Base-by-base conservation (phyloP, 2,797 vertebrate genomes). In the Tadarida brasiliensis region DNA sequence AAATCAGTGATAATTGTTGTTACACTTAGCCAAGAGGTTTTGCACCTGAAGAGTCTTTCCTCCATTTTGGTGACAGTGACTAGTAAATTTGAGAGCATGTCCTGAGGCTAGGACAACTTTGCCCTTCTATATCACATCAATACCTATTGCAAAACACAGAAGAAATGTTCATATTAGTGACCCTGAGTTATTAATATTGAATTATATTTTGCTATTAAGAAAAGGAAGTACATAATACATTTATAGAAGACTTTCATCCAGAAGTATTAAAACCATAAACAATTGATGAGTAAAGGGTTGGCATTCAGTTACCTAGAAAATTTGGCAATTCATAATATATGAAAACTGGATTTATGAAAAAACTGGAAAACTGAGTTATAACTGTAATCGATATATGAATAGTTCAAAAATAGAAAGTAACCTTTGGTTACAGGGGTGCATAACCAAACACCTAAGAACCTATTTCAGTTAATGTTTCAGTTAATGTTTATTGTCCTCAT, bases 171-270 rank as follows among this genome's bases (percentile, higher is more conserved):
- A 22, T 89, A 17, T 77, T 81, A 47, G 20, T 17, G 33, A 63
- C 39, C 49, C 73, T 61, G 76, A 65, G 24, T 84, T 81, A 68
- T 57, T 94, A 90, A 67, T 67, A 35, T 35, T 86, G 77, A 92
- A 56, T 87, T 84, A 68, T 49, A 65, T 44, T 92, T 54, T 92
- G 47, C 39, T 88, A 1, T 61, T 83, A 71, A 90, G 77, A 54
- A 91, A 93, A 96, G 57, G 80, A 95, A 71, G 26, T 51, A 10
- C 68, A 26, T 68, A 63, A 73, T 70, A 90, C 28, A 92, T 84
- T 90, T 85, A 87, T 35, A 59, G 82, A 87, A 81, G 57, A 33
- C 59, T 94, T 92, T 61, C 28, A 80, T 65, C 81, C 15, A 56
- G 59, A 86, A 78, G 35, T 73, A 44, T 54, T 51, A 70, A 78